Evolutionary conservation across 2,113 vertebrate genomes (phyloP), one percentile per base, ranked within the genome.

Genomic region (Sapayoa aenigma): DNA sequence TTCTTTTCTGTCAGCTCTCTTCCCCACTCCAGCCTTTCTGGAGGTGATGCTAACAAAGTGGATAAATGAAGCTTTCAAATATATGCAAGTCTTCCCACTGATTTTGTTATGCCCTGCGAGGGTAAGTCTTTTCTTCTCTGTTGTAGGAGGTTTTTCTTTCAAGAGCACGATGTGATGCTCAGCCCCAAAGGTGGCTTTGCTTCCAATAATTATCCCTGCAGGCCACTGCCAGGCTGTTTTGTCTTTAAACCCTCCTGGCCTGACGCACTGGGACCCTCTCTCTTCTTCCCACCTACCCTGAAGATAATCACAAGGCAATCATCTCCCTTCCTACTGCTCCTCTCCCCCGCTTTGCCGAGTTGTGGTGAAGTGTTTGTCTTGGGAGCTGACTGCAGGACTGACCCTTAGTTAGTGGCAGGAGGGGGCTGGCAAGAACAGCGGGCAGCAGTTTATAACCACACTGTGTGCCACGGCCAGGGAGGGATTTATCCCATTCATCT

Each of bases 11-110:
- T 41, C 68, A 87, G 68, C 82, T 72, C 3, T 1, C 7, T 56
- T 47, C 41, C 39, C 33, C 8, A 7, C 33, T 0, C 0, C 52
- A 55, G 65, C 46, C 42, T 65, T 39, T 76, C 66, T 58, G 47
- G 35, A 63, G 52, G 44, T n/a, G 58, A 56, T 41, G 33, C 16
- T 84, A 41, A 44, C 44, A 53, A 25, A 5, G 1, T 14, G 65
- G 46, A 37, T 52, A 67, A 87, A 78, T 55, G 35, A 75, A 67
- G 13, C 74, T 90, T 92, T 72, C 60, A 75, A 50, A 72, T 33
- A n/a, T 9, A 10, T 13, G 4, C 41, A 71, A 44, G 20, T 55
- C 60, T 85, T 87, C 62, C 52, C 67, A 42, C 42, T 59, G 25
- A 28, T 59, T 59, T 27, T 5, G 6, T 35, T 52, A 42, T 50